Evolutionary conservation across 2,888 invertebrate species (phyloP).

Genomic region (Halocaridina rubra): DNA sequence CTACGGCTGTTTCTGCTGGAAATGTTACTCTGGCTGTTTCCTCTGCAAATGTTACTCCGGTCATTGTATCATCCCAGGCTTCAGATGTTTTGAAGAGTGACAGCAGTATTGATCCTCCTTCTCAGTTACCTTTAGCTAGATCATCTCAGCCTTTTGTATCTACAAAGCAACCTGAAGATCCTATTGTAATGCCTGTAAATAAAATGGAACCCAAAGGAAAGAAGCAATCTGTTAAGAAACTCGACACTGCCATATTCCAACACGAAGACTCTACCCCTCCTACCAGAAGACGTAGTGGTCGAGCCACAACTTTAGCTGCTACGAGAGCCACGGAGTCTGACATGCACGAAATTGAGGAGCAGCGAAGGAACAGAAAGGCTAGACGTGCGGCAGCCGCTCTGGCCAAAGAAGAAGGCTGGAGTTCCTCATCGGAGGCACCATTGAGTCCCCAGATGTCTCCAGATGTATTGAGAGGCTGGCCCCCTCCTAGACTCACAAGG

Average conservation of each 20-base stretch:
- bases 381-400: constrained; percentile 59
- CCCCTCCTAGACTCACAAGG: constrained; percentile 61
- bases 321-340: constrained; percentile 63
- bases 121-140: constrained; percentile 42
- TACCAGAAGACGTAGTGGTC: constrained; percentile 46
- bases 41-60: too few species aligned
- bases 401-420: constrained; percentile 59
- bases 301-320: constrained; percentile 55
- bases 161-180: constrained; percentile 6
- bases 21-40: too few species aligned
- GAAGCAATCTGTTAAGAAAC: not conserved
- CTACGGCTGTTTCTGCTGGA: too few species aligned
- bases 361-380: constrained; percentile 49
- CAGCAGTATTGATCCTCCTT: constrained; percentile 24
- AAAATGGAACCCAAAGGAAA: not conserved
- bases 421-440: constrained; percentile 59
- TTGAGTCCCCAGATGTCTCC: constrained; percentile 61
- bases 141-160: constrained; percentile 18
- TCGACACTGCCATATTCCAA: not conserved
- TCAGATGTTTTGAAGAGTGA: not conserved
- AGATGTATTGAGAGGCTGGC: constrained; percentile 61
- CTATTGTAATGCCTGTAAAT: not conserved
- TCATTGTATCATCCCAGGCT: not conserved
- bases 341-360: constrained; percentile 56
- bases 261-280: not conserved